Evolutionary conservation across 2,113 vertebrate species (phyloP).

Genomic region (Thunnus thynnus): DNA sequence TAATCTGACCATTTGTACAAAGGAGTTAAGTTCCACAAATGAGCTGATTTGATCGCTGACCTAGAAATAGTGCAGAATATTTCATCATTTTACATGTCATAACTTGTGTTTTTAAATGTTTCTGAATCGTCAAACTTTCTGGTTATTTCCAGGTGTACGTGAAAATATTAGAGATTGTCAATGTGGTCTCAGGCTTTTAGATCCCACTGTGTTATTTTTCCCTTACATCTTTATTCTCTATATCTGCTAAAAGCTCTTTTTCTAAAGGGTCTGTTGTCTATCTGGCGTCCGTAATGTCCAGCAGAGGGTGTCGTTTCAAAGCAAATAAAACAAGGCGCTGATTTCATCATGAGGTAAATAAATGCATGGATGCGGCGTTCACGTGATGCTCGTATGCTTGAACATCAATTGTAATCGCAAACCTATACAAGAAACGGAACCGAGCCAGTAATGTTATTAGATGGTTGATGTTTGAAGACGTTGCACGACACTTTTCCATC

Average conservation of each 20-base stretch:
- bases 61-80: no score
- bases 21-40: no score
- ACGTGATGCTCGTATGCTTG: background rate
- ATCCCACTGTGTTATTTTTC: background rate
- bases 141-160: no score
- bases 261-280: fast-evolving
- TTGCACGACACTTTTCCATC: background rate
- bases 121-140: no score
- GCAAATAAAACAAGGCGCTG: background rate
- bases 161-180: no score
- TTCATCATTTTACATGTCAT: no score
- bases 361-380: slow-evolving; percentile 41
- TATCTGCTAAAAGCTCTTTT: background rate
- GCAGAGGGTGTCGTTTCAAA: slow-evolving; percentile 39
- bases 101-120: no score
- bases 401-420: no score
- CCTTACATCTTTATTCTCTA: background rate
- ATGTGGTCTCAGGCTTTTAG: no score
- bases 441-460: background rate
- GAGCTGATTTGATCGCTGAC: no score
- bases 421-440: background rate
- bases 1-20: no score
- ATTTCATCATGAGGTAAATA: slow-evolving; percentile 48
- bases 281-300: background rate
- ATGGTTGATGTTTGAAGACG: background rate